phyloP scores from a whole-genome alignment of 2,113 vertebrate species.

The Thalassarche chlororhynchos region DNA sequence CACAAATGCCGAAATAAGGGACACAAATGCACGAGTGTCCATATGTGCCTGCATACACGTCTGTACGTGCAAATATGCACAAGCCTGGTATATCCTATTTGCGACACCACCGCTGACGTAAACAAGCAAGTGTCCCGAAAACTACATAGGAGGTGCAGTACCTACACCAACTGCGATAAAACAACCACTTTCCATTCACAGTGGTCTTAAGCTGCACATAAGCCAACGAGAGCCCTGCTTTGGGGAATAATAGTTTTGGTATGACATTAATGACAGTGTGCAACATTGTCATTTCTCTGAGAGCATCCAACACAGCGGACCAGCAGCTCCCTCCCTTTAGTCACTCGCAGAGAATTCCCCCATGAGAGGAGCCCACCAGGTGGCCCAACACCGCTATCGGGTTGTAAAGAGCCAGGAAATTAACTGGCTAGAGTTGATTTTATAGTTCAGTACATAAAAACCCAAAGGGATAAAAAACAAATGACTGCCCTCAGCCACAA shows the following conservation, averaged over 20 bases:
- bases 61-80: accelerated
- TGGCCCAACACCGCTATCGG: accelerated
- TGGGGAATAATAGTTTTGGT: accelerated
- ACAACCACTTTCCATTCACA: neutral
- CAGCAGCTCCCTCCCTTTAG: neutral
- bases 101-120: neutral
- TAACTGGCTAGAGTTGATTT: neutral
- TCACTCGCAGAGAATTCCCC: neutral
- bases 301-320: neutral
- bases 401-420: neutral
- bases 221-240: neutral
- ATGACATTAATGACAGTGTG: accelerated
- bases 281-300: neutral
- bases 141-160: neutral
- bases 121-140: neutral
- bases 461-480: neutral
- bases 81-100: neutral
- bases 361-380: neutral
- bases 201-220: neutral
- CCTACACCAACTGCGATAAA: neutral
- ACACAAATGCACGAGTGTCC: neutral
- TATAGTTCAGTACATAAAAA: neutral
- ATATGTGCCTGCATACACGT: accelerated
- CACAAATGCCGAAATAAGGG: neutral
- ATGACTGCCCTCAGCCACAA: neutral